Base-by-base conservation (phyloP, 2,888 invertebrate species). In the Plemyria rubiginata region DNA sequence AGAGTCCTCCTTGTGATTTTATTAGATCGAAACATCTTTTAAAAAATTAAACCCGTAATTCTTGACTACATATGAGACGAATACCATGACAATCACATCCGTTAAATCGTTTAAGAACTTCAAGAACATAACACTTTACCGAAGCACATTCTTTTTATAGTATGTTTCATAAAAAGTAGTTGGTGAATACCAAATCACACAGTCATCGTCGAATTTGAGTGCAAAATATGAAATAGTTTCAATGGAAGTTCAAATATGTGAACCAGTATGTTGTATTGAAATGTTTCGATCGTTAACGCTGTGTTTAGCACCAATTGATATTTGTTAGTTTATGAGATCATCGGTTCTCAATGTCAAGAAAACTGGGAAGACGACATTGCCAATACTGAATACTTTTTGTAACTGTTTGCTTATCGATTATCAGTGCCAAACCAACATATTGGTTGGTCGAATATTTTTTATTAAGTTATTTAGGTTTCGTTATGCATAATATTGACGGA, bases 271-370 rank as follows among this genome's bases (percentile, higher is more conserved):
- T 65, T 52, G 52, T 59, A 66, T 60, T 56, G 16, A 63, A 53
- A 55, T 51, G 45, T 62, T 57, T 45, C 41, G 29, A 52, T 52
- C 15, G 45, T 67, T 64, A 65, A 54, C 62, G 41, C 52, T n/a
- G 12, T 54, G 54, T 38, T 66, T 62, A 62, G 66, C 45, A 57
- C 51, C 66, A 60, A 62, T 62, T 54, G 45, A 46, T 63, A 54
- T 56, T 32, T 60, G 53, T 56, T 53, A 48, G 53, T 40, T 22
- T 9, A 40, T 62, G 55, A 66, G 55, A 57, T 60, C 62, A 62
- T 54, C 50, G 29, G 46, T 32, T 49, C 38, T 62, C 62, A 63
- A 66, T 66, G 66, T 60, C 66, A 62, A 54, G 58, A 43, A 46
- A 62, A 56, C 56, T 56, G 38, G 46, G 52, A 56, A 61, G 54